Base-by-base conservation (phyloP, 2,797 vertebrate species). In the Dryobates pubescens region DNA sequence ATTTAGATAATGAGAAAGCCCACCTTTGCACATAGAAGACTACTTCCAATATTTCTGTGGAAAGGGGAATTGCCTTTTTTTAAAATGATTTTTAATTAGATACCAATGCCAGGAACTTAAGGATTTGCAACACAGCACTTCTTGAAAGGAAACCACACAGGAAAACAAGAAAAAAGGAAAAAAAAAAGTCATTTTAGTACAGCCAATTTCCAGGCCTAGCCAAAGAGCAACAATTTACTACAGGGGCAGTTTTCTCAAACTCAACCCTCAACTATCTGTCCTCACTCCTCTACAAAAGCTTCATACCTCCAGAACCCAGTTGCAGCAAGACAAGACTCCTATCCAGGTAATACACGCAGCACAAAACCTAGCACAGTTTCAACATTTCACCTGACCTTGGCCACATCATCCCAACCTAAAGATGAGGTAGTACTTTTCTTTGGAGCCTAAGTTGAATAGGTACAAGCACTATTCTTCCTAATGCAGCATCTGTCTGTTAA, bases 401-500 rank as follows among this genome's bases (percentile, higher is more conserved):
- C 72, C 90, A 73, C 45, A 43, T n/a, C 54, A 73, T 64, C 80
- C 82, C 88, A 84, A n/a, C 17, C 49, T 79, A 90, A 84, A 84
- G 83, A 89, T 90, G 95, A 96, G 94, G 95, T 96, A 96, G 95
- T 61, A 83, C 88, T 89, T 89, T 85, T 93, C 95, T 96, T 94
- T 90, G 86, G 92, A 95, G 94, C 61, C 47, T 53, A 80, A 81
- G 54, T 43, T 51, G 36, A 92, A 89, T 6, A 93, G 65, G 85
- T 83, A 90, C 67, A 89, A 80, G 58, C 17, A 71, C 32, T 89
- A 47, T 73, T 68, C 76, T 78, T 45, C 32, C 63, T 57, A 45
- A 72, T 2, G 13, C 1, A 94, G 76, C 76, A 94, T 78, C 90
- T 76, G 79, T 36, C 34, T 78, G 62, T 17, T 68, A 85, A 85